These are phyloP conservation scores for Ophioninae sp. DNA, from an alignment of 2,888 invertebrate genomes.

Conservation along the genomic window DNA sequence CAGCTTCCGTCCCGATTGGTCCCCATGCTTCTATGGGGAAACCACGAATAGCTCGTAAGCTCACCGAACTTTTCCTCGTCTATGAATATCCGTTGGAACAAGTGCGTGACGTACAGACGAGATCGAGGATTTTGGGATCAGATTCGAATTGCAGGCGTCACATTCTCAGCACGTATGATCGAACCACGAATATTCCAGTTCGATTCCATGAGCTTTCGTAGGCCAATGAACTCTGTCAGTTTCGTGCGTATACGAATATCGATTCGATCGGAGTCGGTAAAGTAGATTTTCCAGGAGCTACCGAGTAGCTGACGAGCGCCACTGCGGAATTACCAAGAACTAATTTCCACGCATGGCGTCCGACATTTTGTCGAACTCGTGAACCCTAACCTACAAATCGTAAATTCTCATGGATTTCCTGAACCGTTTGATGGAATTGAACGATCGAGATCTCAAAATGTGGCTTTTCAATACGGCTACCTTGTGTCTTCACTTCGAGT, in stretches of 20 bases:
- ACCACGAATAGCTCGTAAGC: constrained; percentile 78
- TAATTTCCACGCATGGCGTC: too few relatives aligned
- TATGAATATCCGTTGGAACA: constrained; percentile 76
- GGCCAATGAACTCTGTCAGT: constrained; percentile 57
- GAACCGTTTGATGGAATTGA: too few relatives aligned
- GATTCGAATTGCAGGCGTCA: constrained; percentile 31
- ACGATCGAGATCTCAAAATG: too few relatives aligned
- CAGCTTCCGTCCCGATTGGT: constrained; percentile 41
- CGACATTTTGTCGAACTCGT: too few relatives aligned
- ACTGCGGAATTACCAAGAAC: too few relatives aligned
- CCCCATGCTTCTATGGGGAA: constrained; percentile 74
- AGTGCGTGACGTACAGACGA: constrained; percentile 52
- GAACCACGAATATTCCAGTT: constrained; percentile 20
- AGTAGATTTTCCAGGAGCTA: too few relatives aligned
- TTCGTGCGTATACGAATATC: constrained; percentile 42
- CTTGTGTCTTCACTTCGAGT: too few relatives aligned
- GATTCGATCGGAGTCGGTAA: too few relatives aligned
- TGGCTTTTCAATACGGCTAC: too few relatives aligned
- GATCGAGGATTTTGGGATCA: constrained; percentile 38
- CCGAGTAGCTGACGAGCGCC: too few relatives aligned
- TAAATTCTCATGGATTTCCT: too few relatives aligned
- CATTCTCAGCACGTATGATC: constrained; percentile 16
- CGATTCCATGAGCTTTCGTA: constrained; percentile 43
- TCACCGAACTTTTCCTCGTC: constrained; percentile 75
- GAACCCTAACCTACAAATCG: too few relatives aligned